Conservation (phyloP, 2,113 vertebrate species). For the Psilopogon haemacephalus region DNA sequence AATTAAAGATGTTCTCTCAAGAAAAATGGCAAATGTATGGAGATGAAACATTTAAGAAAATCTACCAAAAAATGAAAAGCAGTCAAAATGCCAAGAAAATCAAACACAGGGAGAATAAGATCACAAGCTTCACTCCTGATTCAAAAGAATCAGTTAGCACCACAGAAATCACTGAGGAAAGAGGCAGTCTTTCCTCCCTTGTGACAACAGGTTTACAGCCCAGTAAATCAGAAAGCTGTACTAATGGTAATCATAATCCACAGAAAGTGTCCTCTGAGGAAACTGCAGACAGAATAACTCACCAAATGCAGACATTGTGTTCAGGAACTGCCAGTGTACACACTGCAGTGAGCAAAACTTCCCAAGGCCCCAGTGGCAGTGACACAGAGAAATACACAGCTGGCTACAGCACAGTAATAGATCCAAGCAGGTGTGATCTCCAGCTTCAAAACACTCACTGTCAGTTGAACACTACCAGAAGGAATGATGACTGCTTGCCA, state of each 20-base stretch:
- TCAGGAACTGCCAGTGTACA: not conserved
- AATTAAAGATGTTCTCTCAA: conserved; percentile 87
- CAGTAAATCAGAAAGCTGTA: not conserved
- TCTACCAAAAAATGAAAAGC: conserved; percentile 82
- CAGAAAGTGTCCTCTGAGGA: not conserved
- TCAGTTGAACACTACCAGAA: not conserved
- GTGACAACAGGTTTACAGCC: not conserved
- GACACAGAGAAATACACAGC: not conserved
- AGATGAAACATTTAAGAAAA: conserved; percentile 88
- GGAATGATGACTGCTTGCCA: not conserved
- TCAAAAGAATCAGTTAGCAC: not conserved
- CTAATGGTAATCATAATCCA: not conserved
- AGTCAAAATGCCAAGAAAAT: conserved; percentile 58
- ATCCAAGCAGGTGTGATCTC: not conserved
- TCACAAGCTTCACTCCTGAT: not conserved
- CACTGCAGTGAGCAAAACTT: not conserved
- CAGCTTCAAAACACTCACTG: not conserved
- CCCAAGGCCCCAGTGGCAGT: not conserved
- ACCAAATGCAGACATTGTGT: not conserved
- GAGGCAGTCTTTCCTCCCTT: not conserved
- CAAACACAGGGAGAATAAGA: conserved; percentile 15
- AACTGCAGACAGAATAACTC: not conserved
- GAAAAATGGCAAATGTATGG: conserved; percentile 97
- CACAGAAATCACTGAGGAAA: not conserved
- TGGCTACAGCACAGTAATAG: not conserved